phyloP scores from a whole-genome alignment of 1,140 invertebrate species.

The Rhynchophorus ferrugineus region DNA sequence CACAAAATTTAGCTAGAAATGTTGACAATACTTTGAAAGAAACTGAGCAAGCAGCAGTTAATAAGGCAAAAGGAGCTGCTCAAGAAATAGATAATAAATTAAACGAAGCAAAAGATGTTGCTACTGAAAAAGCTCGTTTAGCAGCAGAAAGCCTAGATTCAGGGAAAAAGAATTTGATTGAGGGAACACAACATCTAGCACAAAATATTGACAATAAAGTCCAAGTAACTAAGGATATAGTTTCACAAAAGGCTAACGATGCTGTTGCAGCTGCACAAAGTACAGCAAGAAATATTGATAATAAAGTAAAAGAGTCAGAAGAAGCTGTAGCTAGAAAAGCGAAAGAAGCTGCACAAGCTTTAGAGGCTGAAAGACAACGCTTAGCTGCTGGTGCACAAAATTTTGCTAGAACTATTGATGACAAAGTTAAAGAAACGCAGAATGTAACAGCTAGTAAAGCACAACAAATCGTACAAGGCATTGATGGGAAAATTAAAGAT shows the following conservation, averaged over 20 bases:
- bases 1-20: constrained; percentile 11
- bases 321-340: constrained; percentile 9
- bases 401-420: constrained; percentile 9
- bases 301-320: constrained; percentile 12
- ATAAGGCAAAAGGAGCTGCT: constrained; percentile 1
- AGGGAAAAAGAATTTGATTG: too few species aligned
- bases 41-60: constrained; percentile 4
- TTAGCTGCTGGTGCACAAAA: constrained; percentile 8
- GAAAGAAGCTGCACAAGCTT: constrained; percentile 11
- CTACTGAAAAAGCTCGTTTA: background rate
- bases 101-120: background rate
- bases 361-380: constrained; percentile 3
- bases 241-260: constrained; percentile 2
- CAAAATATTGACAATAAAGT: constrained; percentile 9
- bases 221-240: too few species aligned
- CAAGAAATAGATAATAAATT: constrained; percentile 3
- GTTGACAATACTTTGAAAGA: constrained; percentile 13
- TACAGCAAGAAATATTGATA: constrained; percentile 12
- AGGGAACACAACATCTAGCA: constrained; percentile 1
- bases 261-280: constrained; percentile 4
- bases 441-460: constrained; percentile 6
- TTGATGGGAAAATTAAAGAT: background rate
- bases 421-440: constrained; percentile 21
- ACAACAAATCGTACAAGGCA: background rate
- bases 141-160: too few species aligned